These are phyloP conservation scores for Xylophagus ater DNA, from an alignment of 2,888 invertebrate genomes.

Conservation along the genomic window DNA sequence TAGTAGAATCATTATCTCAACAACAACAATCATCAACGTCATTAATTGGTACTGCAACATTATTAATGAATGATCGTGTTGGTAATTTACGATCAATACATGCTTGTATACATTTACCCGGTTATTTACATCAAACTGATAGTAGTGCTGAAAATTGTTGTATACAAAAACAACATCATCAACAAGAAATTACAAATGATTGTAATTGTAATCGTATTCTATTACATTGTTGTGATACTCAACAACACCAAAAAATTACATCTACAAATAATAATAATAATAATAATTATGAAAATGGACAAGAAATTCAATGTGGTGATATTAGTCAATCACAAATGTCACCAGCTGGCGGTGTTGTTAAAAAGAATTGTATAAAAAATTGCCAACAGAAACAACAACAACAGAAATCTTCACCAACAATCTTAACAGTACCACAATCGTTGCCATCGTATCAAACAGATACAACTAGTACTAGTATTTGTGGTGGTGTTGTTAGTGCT, in stretches of 20 bases:
- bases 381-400: too few species aligned
- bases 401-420: slow-evolving; percentile 1
- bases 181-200: too few species aligned
- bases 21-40: slow-evolving; percentile 1
- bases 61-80: too few species aligned
- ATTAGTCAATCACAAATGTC: slow-evolving; percentile 46
- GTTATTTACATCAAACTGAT: slow-evolving; percentile 21
- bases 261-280: slow-evolving; percentile 1
- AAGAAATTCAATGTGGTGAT: slow-evolving; percentile 45
- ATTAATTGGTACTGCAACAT: background rate
- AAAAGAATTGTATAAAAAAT: too few species aligned
- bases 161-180: slow-evolving; percentile 11
- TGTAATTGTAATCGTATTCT: too few species aligned
- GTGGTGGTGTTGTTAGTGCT: slow-evolving; percentile 26
- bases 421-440: slow-evolving; percentile 3
- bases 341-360: too few species aligned
- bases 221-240: too few species aligned
- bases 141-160: slow-evolving; percentile 21
- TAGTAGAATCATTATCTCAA: slow-evolving; percentile 1
- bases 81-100: too few species aligned
- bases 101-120: slow-evolving; percentile 18
- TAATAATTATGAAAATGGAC: background rate
- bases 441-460: slow-evolving; percentile 8
- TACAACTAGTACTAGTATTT: slow-evolving; percentile 19
- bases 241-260: too few species aligned